Conservation (phyloP, 2,888 invertebrate species). For the Dicyrtoma fusca region DNA sequence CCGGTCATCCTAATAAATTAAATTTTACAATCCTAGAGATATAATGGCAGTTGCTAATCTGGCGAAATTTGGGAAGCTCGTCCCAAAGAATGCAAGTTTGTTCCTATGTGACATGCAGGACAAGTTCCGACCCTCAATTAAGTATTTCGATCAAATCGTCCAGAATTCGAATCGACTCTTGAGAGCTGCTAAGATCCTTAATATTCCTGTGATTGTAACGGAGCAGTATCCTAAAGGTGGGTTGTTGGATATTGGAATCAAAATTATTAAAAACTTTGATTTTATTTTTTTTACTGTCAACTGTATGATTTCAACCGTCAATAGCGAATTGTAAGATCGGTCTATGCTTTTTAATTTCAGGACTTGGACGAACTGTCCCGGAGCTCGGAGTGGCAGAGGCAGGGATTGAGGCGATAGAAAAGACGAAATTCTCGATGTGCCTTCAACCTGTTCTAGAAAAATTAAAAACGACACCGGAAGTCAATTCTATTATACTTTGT, state of each 20-base stretch:
- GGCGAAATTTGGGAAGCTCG: conserved; percentile 59
- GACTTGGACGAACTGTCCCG: conserved; percentile 64
- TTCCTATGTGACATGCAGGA: conserved; percentile 67
- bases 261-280: too few species aligned
- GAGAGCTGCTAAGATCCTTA: conserved; percentile 62
- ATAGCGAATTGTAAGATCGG: conserved; percentile 5
- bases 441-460: conserved; percentile 61
- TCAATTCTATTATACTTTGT: conserved; percentile 60
- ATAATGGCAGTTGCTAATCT: conserved; percentile 33
- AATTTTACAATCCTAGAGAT: background rate
- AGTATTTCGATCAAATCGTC: conserved; percentile 63
- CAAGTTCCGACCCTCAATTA: conserved; percentile 63
- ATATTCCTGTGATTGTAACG: conserved; percentile 65
- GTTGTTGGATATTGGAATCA: too few species aligned
- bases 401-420: conserved; percentile 60
- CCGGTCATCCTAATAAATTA: too few species aligned
- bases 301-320: background rate
- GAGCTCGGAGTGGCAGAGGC: conserved; percentile 62
- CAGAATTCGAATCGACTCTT: conserved; percentile 62
- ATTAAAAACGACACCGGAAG: conserved; percentile 58
- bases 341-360: conserved; percentile 52
- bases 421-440: conserved; percentile 66
- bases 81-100: conserved; percentile 60
- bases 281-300: too few species aligned
- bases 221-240: conserved; percentile 67